Conservation (phyloP, 2,113 vertebrate genomes). For the Melozone crissalis region DNA sequence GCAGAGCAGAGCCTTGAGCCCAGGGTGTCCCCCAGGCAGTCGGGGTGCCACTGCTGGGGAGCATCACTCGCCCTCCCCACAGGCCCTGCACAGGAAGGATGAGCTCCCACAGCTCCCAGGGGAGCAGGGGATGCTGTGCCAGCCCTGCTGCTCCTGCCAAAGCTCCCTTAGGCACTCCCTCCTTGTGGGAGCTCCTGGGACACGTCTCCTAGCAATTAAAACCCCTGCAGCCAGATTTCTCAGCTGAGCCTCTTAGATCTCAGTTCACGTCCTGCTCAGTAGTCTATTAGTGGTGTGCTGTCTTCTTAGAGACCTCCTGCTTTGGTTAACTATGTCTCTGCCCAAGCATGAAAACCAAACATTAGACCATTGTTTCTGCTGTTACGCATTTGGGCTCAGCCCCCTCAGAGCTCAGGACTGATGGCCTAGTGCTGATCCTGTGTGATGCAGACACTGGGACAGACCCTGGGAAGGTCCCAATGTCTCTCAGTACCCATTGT, state of each 20-base stretch:
- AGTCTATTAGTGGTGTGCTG: neutral
- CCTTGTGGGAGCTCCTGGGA: neutral
- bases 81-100: accelerated
- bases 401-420: neutral
- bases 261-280: neutral
- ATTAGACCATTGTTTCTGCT: neutral
- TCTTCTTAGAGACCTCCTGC: neutral
- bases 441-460: neutral
- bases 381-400: neutral
- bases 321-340: neutral
- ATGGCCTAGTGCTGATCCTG: neutral
- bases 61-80: accelerated
- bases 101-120: neutral
- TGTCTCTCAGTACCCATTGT: neutral
- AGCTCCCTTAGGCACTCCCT: neutral
- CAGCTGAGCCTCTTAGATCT: neutral
- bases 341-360: neutral
- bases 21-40: accelerated
- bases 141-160: neutral
- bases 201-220: neutral
- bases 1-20: neutral
- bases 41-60: neutral
- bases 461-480: neutral
- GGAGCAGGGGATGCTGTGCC: neutral
- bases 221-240: neutral